A percentile compares a stretch with the other conserved stretches of the same genome.
Evolutionary conservation across 2,797 vertebrate genomes (phyloP).

Genomic region (Crypturellus tataupa): DNA sequence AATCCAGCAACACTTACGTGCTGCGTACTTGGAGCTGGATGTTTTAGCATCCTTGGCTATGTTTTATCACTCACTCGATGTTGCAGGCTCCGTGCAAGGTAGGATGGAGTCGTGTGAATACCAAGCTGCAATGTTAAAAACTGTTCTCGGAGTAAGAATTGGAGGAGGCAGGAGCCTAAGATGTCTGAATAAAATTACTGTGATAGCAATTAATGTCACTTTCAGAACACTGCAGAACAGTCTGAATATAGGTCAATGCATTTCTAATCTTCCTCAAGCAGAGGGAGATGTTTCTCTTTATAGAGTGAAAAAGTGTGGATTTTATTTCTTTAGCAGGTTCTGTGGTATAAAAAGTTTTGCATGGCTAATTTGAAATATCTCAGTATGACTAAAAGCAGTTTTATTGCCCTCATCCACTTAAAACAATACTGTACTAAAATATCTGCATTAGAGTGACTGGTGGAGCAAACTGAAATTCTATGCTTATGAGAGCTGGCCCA

Average conservation of each 20-base stretch:
- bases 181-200: background rate
- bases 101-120: background rate
- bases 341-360: background rate
- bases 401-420: background rate
- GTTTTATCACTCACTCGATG: background rate
- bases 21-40: background rate
- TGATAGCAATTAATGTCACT: background rate
- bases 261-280: background rate
- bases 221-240: background rate
- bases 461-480: background rate
- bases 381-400: background rate
- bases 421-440: background rate
- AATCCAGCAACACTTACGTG: background rate
- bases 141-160: background rate
- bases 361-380: background rate
- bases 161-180: background rate
- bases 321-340: background rate
- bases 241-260: too few relatives aligned
- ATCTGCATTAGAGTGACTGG: background rate
- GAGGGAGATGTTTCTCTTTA: fast-evolving
- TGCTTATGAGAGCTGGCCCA: background rate
- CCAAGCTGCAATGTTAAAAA: background rate
- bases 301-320: fast-evolving
- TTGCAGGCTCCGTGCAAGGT: background rate
- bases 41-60: background rate